Evolutionary conservation across 2,797 vertebrate genomes (phyloP).

Genomic region (Oceanodroma leucorhoa): DNA sequence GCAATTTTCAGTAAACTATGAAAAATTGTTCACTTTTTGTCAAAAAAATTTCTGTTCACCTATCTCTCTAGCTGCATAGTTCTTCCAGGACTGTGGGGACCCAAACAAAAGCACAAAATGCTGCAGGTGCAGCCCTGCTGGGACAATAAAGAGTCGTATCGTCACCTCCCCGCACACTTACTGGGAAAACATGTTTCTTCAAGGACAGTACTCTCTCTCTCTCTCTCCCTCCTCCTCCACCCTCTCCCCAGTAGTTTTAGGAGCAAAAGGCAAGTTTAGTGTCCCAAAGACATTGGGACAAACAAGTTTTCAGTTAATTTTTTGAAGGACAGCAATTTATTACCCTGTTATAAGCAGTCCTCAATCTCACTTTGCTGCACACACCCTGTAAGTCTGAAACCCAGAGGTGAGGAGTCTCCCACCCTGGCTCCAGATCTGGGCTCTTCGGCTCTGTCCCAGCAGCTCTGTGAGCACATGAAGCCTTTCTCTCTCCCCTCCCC

Average conservation of each 20-base stretch:
- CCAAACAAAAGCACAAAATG: not conserved
- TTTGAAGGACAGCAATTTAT: not conserved
- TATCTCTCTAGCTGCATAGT: not conserved
- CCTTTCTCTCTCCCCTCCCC: not conserved
- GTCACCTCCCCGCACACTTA: not conserved
- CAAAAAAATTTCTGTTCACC: not conserved
- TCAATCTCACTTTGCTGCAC: not conserved
- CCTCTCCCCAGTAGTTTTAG: not conserved
- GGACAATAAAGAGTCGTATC: not conserved
- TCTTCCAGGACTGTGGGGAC: not conserved
- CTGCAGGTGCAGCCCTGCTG: conserved; percentile 15
- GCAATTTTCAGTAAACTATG: not conserved
- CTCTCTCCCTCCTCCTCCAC: not conserved
- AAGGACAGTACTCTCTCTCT: not conserved
- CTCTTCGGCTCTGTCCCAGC: not conserved
- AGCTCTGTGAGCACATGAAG: not conserved
- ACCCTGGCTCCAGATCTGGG: not conserved
- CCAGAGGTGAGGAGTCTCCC: not conserved
- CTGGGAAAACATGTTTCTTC: conserved; percentile 28
- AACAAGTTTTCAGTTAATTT: not conserved
- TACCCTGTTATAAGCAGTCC: not conserved
- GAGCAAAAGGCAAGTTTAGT: not conserved
- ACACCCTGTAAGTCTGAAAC: not conserved
- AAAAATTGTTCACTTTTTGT: not conserved
- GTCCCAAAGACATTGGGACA: not conserved